Evolutionary conservation across 2,113 vertebrate genomes (phyloP).

Genomic region (Hipposideros armiger): DNA sequence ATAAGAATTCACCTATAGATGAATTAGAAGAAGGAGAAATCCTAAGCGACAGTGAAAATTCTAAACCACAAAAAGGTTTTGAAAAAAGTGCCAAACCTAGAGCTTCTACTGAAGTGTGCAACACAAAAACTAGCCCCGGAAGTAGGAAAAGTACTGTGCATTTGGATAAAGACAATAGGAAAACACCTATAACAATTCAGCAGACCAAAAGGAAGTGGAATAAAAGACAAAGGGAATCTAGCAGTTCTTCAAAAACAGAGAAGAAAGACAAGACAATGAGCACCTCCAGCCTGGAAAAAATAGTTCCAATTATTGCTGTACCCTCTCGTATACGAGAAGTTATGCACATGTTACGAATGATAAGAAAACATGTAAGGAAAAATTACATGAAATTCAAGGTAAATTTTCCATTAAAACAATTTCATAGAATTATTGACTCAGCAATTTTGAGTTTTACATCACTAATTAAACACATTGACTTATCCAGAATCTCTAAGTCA

Average conservation of each 20-base stretch:
- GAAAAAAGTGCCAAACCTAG: slow-evolving; percentile 80
- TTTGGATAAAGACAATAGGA: slow-evolving; percentile 79
- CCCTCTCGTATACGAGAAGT: slow-evolving; percentile 91
- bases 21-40: slow-evolving; percentile 97
- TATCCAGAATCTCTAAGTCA: slow-evolving; percentile 90
- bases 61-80: slow-evolving; percentile 82
- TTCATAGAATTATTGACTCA: slow-evolving; percentile 95
- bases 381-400: slow-evolving; percentile 99
- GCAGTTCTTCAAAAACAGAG: slow-evolving; percentile 76
- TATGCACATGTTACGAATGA: slow-evolving; percentile 92
- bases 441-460: slow-evolving; percentile 93
- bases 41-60: slow-evolving; percentile 90
- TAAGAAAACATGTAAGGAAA: slow-evolving; percentile 93
- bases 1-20: slow-evolving; percentile 84
- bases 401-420: slow-evolving; percentile 93
- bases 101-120: slow-evolving; percentile 78
- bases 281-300: slow-evolving; percentile 88
- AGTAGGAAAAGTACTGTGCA: slow-evolving; percentile 71
- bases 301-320: slow-evolving; percentile 86
- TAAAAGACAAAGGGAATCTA: slow-evolving; percentile 77
- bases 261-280: slow-evolving; percentile 84
- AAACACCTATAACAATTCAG: slow-evolving; percentile 78
- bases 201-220: slow-evolving; percentile 76
- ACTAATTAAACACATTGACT: slow-evolving; percentile 92
- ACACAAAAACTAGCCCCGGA: slow-evolving; percentile 59